Evolutionary conservation across 2,113 vertebrate species (phyloP).

Genomic region (Dryoscopus gambensis): DNA sequence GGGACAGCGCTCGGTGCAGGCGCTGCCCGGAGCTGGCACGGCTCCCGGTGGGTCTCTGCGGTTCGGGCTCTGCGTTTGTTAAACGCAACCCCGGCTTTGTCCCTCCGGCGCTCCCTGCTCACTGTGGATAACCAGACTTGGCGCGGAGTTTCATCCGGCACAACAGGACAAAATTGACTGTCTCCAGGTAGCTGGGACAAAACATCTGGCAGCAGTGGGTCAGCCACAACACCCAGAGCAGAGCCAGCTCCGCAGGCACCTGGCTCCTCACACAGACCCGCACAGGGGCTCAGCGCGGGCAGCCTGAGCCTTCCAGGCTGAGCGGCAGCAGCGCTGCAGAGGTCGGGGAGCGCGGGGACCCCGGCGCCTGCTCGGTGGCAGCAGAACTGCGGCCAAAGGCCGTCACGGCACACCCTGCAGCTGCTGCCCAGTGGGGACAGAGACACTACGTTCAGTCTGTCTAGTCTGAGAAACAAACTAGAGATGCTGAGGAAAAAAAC

Average conservation of each 20-base stretch:
- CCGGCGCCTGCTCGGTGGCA: accelerated
- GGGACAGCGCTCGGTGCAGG: accelerated
- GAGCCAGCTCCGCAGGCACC: background rate
- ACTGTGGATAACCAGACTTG: background rate
- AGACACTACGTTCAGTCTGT: accelerated
- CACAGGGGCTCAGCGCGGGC: background rate
- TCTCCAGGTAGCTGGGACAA: background rate
- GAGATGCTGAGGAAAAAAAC: background rate
- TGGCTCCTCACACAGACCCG: background rate
- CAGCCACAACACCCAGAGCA: background rate
- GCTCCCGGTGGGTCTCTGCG: background rate
- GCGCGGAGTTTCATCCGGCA: background rate
- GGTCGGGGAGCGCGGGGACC: accelerated
- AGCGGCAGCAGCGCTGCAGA: background rate
- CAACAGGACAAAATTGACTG: background rate
- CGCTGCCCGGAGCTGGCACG: background rate
- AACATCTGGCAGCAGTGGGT: too few species aligned
- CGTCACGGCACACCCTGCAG: background rate
- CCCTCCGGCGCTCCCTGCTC: background rate
- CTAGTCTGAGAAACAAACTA: background rate
- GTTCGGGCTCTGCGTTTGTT: background rate
- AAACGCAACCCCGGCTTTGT: background rate
- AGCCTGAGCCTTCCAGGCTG: background rate
- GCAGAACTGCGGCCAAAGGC: background rate
- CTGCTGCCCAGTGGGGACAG: background rate